These are phyloP conservation scores for Coelopa frigida DNA, from an alignment of 1,140 invertebrate genomes.

Conservation along the genomic window DNA sequence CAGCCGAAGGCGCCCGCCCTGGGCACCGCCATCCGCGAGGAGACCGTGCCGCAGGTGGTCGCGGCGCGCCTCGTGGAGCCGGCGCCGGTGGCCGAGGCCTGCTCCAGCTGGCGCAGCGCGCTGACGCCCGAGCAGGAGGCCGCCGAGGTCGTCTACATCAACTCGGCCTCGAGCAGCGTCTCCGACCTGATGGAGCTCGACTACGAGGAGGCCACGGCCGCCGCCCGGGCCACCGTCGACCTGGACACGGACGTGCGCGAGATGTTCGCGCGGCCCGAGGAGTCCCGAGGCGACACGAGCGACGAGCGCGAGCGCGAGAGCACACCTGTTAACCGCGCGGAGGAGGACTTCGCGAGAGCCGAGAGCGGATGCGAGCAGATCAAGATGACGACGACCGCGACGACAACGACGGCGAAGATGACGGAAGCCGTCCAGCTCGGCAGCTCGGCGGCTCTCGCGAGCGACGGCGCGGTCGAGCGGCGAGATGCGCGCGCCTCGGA, in stretches of 20 bases:
- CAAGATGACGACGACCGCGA: constrained; percentile 20
- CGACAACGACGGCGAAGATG: constrained; percentile 4
- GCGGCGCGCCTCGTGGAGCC: constrained; percentile 34
- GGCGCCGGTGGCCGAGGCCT: constrained; percentile 26
- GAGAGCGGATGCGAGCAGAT: constrained; percentile 1
- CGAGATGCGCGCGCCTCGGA: no score
- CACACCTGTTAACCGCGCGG: constrained; percentile 36
- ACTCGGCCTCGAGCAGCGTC: constrained; percentile 38
- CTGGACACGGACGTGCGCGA: constrained; percentile 29
- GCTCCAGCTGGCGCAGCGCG: constrained; percentile 25
- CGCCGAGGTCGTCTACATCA: constrained; percentile 36
- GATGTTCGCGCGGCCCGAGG: no score
- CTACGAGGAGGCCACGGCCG: constrained; percentile 26
- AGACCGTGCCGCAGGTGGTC: constrained; percentile 27
- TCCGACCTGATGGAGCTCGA: constrained; percentile 37
- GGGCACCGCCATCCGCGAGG: constrained; percentile 23
- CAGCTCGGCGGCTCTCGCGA: background rate
- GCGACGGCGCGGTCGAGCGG: constrained; percentile 1
- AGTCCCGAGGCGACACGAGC: no score
- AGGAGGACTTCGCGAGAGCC: constrained; percentile 19
- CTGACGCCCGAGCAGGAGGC: constrained; percentile 30
- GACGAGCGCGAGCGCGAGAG: constrained; percentile 33
- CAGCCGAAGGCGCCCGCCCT: constrained; percentile 10
- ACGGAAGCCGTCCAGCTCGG: background rate
- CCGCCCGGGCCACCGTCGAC: constrained; percentile 27